Base-by-base conservation (phyloP, 2,888 invertebrate genomes). In the Drosophila dives region DNA sequence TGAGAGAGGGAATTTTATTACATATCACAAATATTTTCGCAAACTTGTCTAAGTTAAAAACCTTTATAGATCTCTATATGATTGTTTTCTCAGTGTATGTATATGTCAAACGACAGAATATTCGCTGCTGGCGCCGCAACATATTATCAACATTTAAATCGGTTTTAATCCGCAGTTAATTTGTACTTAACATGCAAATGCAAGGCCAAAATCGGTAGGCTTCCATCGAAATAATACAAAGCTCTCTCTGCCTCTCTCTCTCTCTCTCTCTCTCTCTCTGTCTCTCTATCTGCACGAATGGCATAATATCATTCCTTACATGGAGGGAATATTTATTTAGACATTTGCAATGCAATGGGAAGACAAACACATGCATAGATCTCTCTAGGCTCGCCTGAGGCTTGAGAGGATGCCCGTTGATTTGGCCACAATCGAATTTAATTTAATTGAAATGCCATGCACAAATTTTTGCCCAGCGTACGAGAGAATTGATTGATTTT, bases 381-480 rank as follows among this genome's bases (percentile, higher is more conserved):
- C 54, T 45, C 20, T 33, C 26, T 55, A 54, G 59, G 54, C 32
- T 15, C 29, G 69, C 29, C 17, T 20, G 5, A 38, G 34, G 32
- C 53, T 54, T 53, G 53, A 23, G 34, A 26, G 11, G 23, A 36
- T 8, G 45, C 54, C 49, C 36, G 45, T 62, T 59, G 55, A 42
- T 60, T 63, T 72, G 48, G 67, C 75, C 72, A 48, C 76, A 76
- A 66, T 68, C 66, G 70, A 83, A 74, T 77, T 62, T 60, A 80
- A 82, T 86, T 86, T 80, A 86, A 86, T 84, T 86, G 81, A 86
- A 83, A 86, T 83, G 81, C 84, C 86, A 84, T 81, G 82, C 69
- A 80, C 77, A 83, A 86, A 77, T 83, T 71, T 74, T 76, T 72
- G 69, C 33, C 54, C 62, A 75, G 70, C 73, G 60, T 55, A 61